Evolutionary conservation across 2,113 vertebrate species (phyloP).

Genomic region (Chionis minor): DNA sequence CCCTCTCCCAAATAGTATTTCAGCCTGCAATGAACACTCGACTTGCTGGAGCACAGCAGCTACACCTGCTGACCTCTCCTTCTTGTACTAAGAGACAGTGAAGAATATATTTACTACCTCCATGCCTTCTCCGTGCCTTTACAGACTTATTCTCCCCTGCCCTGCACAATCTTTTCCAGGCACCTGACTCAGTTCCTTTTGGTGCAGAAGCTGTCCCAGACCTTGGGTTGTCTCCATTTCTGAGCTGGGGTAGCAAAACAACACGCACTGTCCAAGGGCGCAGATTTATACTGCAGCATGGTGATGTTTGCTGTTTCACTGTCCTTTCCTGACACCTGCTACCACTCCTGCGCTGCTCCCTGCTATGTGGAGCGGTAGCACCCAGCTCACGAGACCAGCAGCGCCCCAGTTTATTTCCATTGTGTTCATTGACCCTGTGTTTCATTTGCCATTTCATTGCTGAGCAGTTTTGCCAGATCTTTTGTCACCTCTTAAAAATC

Average conservation of each 20-base stretch:
- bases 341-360: neutral
- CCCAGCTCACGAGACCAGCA: neutral
- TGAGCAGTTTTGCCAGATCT: neutral
- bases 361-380: neutral
- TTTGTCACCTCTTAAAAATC: neutral
- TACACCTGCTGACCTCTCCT: neutral
- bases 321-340: neutral
- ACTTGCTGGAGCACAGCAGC: neutral
- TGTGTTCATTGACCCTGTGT: rapidly evolving
- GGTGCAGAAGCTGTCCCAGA: neutral
- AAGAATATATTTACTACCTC: neutral
- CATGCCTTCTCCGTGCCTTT: neutral
- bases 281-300: neutral
- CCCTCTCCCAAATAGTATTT: neutral
- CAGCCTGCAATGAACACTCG: neutral
- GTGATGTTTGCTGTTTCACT: neutral
- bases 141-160: neutral
- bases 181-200: neutral
- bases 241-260: neutral
- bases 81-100: neutral
- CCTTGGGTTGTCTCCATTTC: neutral
- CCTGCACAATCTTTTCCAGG: neutral
- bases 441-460: neutral
- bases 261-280: rapidly evolving
- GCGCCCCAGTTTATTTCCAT: neutral